A percentile compares a stretch with the other conserved stretches of the same genome.
Conservation (phyloP, 2,888 invertebrate species). For the Syritta pipiens region DNA sequence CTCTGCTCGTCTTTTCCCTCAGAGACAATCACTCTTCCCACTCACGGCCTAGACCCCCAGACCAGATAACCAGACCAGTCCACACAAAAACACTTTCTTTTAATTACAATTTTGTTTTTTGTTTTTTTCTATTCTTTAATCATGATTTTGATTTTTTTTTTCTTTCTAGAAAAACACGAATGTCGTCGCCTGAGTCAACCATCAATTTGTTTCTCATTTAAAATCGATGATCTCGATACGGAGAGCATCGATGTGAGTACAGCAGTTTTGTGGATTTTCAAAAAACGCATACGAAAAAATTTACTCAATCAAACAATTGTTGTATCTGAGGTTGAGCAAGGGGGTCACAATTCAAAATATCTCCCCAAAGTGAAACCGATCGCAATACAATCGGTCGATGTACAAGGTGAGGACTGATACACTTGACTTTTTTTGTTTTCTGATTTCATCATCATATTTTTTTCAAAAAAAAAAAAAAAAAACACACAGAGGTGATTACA, state of each 20-base stretch:
- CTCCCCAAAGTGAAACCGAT: conserved; percentile 89
- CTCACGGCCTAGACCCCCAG: no score
- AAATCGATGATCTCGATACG: conserved; percentile 86
- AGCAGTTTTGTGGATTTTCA: conserved; percentile 91
- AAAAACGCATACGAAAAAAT: conserved; percentile 76
- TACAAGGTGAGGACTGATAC: conserved; percentile 80
- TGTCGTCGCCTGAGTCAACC: conserved; percentile 80
- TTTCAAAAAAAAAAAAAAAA: conserved; percentile 38
- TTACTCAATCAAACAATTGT: conserved; percentile 84
- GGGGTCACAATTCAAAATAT: conserved; percentile 84
- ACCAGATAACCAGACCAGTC: no score
- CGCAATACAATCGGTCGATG: conserved; percentile 88
- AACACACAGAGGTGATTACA: conserved; percentile 27
- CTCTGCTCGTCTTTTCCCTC: no score
- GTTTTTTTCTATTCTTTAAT: background rate
- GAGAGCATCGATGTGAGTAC: conserved; percentile 87
- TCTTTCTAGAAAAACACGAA: conserved; percentile 80
- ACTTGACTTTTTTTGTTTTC: background rate
- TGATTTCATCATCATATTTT: conserved; percentile 17
- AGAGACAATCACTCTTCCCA: no score
- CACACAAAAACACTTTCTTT: no score
- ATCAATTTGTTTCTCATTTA: conserved; percentile 88
- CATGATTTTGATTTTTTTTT: conserved; percentile 27
- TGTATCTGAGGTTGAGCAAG: conserved; percentile 87
- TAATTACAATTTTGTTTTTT: background rate